Percentiles rank a stretch among this genome's conserved stretches.
Conservation (phyloP, 2,113 vertebrate genomes). For the Gallinago media region DNA sequence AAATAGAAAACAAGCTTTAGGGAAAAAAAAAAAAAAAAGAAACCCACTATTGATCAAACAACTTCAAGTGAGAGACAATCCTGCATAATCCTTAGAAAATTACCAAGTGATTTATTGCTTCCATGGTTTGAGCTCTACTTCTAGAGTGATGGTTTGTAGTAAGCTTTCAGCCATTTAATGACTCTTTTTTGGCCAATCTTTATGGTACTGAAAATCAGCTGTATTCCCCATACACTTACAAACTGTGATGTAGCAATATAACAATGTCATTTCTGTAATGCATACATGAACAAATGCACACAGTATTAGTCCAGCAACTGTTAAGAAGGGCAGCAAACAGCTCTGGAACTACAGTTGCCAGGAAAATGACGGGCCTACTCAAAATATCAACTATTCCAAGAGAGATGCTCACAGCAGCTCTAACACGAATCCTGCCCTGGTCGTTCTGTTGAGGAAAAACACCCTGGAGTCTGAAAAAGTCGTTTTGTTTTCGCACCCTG, state of each 20-base stretch:
- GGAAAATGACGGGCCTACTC: not conserved
- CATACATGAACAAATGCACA: not conserved
- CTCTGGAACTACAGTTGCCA: not conserved
- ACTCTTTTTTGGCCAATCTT: not conserved
- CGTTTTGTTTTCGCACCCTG: slow-evolving; percentile 59
- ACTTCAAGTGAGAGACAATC: not conserved
- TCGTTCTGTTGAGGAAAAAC: slow-evolving; percentile 3
- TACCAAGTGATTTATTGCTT: not conserved
- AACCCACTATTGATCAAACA: not conserved
- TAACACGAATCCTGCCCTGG: not conserved
- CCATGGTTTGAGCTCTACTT: not conserved
- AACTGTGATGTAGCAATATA: slow-evolving; percentile 2
- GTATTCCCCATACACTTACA: not conserved
- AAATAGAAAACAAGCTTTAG: not conserved
- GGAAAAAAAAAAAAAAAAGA: not conserved
- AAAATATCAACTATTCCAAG: not conserved
- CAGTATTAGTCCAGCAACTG: not conserved
- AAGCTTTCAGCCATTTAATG: not conserved
- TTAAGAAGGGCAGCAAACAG: not conserved
- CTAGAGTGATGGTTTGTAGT: not conserved
- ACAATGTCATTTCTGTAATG: not conserved
- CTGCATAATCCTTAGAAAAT: not conserved
- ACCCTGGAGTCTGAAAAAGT: slow-evolving; percentile 7
- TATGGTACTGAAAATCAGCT: not conserved
- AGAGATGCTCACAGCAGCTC: not conserved